Base-by-base conservation (phyloP, 2,113 vertebrate genomes). In the Chelonoidis abingdonii region DNA sequence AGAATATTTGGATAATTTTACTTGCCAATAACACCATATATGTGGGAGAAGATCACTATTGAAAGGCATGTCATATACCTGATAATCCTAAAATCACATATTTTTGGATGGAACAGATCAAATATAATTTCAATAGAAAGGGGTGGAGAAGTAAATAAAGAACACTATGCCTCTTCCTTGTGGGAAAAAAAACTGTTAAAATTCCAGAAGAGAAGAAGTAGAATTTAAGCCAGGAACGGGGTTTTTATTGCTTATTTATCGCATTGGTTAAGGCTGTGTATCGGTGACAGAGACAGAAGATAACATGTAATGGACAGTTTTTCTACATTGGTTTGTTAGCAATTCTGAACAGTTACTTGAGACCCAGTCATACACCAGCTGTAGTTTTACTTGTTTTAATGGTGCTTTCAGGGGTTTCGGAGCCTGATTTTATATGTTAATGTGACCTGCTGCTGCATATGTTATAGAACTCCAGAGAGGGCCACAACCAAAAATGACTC, bases 341-440 rank as follows among this genome's bases (percentile, higher is more conserved):
- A 65, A 96, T 29, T 24, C 89, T 84, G 86, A 97, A 84, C 85
- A 62, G 59, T 82, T 92, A 80, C 72, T 78, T 62, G 84, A 69
- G 49, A 81, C 81, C 84, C 8, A 6, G 41, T 87, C 3, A n/a
- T 92, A 90, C 83, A 44, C 78, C 81, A 85, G 92, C 91, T 95
- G 87, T 88, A 56, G 14, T 94, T 97, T 95, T 69, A 27, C 89
- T 95, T 94, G 75, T 97, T 98, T 93, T 93, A 97, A 97, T 1
- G 38, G 83, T 91, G 83, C 90, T 95, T 91, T 87, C 3, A 65
- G n/a, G 92, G 19, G 0, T 90, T 94, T 80, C 82, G 85, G 82
- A 96, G 89, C 86, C 93, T 96, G 87, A 96, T 97, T 97, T 97
- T 4, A 0, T 92, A 92, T 94, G 95, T 88, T 97, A 92, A 97